Base-by-base conservation (phyloP, 2,888 invertebrate species). In the Ophioninae sp. region DNA sequence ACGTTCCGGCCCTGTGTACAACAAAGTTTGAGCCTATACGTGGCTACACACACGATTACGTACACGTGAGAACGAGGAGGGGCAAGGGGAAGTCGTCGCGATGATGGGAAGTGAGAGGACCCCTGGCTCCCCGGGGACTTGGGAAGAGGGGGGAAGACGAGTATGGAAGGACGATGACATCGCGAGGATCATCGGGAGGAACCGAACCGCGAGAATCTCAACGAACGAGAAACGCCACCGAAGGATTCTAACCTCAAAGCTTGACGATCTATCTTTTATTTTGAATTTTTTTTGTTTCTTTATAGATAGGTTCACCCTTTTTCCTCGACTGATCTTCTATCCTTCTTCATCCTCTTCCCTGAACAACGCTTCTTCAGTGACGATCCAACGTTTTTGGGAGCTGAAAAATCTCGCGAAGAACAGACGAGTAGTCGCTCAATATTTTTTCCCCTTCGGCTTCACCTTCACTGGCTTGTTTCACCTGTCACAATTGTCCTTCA, bases 171-270 rank as follows among this genome's bases (percentile, higher is more conserved):
- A 37, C 51, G 81, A 81, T 64, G 83, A 84, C 71, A 67, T 81
- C 75, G 75, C 71, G 75, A 79, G 81, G 81, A 83, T 83, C 77
- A 80, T 80, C 77, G 77, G 64, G 80, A 69, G 58, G 63, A 65
- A 67, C 20, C 22, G 51, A 71, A 58, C 41, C 51, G 20, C 69
- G 44, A 69, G 17, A 41, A 51, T 39, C 77, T 63, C 63, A 73
- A 71, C 76, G 59, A 65, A 58, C 79, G 58, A 75, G 23, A 67
- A 22, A 44, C 39, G 51, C 67, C 67, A n/a, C 44, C 20, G 39
- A 44, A 37, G 44, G 41, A 13, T 44, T 59, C 23, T 41, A 63
- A 44, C 65, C 39, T 20, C n/a, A 65, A 17, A 17, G 8, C 9
- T 6, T 9, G 41, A 9, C 41, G 8, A 41, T 9, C 30, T 30